A percentile compares a stretch with the other conserved stretches of the same genome.
Evolutionary conservation across 2,888 invertebrate genomes (phyloP).

Genomic region (Pantelozetes paolii): DNA sequence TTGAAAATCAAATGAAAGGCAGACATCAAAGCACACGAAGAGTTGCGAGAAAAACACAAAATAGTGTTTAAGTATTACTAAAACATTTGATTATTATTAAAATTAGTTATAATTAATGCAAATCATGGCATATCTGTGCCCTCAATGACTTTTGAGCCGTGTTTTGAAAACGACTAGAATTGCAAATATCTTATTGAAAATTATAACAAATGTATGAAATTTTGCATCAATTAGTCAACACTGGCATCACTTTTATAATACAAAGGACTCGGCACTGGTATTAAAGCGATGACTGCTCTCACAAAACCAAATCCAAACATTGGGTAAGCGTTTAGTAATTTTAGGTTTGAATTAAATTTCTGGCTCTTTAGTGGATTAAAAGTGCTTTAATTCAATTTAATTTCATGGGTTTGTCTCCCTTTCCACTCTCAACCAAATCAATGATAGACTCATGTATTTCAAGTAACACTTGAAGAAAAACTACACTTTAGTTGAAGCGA

Average conservation of each 20-base stretch:
- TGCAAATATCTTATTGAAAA: constrained; percentile 21
- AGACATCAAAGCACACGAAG: not conserved
- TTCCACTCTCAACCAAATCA: too few species aligned
- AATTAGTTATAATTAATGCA: constrained; percentile 1
- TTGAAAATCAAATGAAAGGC: not conserved
- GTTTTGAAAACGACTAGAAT: constrained; percentile 13
- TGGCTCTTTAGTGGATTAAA: too few species aligned
- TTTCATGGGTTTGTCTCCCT: too few species aligned
- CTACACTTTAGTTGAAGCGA: too few species aligned
- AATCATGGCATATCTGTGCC: constrained; percentile 21
- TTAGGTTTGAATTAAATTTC: too few species aligned
- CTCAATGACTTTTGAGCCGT: constrained; percentile 31
- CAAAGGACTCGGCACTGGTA: too few species aligned
- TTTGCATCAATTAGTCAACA: not conserved
- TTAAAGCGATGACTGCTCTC: too few species aligned
- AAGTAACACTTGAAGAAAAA: too few species aligned
- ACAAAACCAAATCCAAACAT: too few species aligned
- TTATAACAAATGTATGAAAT: not conserved
- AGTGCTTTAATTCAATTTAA: too few species aligned
- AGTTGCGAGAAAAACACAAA: not conserved
- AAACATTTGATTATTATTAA: constrained; percentile 1
- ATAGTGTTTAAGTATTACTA: not conserved
- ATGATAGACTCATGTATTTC: too few species aligned
- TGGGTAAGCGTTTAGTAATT: too few species aligned
- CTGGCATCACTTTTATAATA: not conserved